phyloP scores from a whole-genome alignment of 2,888 invertebrate genomes.

The Bombylius discolor region DNA sequence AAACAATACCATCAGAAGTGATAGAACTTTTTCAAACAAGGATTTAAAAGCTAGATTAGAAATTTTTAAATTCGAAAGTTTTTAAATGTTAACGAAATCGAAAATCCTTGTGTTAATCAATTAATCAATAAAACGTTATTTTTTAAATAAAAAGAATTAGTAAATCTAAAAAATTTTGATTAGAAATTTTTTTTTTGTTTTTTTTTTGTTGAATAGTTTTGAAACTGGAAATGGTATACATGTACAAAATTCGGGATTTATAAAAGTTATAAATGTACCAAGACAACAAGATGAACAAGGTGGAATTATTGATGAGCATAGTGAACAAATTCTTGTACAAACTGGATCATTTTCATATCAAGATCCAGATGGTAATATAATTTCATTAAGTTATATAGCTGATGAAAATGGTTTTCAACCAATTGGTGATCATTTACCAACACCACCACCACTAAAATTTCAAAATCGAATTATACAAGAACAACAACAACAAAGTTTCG shows the following conservation, averaged over 20 bases:
- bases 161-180: neutral
- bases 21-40: no score
- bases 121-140: neutral
- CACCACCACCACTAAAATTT: slow-evolving; percentile 30
- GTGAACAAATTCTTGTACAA: slow-evolving; percentile 46
- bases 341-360: slow-evolving; percentile 56
- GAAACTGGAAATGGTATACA: slow-evolving; percentile 69
- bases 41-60: no score
- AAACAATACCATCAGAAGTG: no score
- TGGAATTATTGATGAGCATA: slow-evolving; percentile 41
- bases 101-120: no score
- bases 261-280: slow-evolving; percentile 45
- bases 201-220: slow-evolving; percentile 39
- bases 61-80: no score
- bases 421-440: slow-evolving; percentile 51
- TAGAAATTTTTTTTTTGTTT: no score
- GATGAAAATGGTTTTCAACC: slow-evolving; percentile 62
- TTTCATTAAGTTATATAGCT: slow-evolving; percentile 51
- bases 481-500: neutral
- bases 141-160: neutral
- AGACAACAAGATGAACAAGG: slow-evolving; percentile 35
- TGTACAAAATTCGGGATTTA: slow-evolving; percentile 57
- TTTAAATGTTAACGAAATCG: no score
- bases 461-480: slow-evolving; percentile 16
- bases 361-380: slow-evolving; percentile 54